Conservation (phyloP, 2,797 vertebrate species). For the Fistularia commersonii region DNA sequence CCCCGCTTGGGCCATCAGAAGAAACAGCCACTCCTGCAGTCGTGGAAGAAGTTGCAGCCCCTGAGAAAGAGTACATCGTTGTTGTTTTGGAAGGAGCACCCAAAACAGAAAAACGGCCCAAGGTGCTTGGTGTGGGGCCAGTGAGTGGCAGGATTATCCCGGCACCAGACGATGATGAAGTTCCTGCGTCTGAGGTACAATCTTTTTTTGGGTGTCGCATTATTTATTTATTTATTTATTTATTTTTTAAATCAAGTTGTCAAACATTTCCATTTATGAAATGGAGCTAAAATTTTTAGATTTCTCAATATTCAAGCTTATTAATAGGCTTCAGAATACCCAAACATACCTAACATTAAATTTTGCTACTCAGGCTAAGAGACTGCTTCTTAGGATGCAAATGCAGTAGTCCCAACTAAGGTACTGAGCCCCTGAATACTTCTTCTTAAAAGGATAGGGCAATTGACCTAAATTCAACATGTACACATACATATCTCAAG, state of each 20-base stretch:
- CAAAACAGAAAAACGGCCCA: conserved; percentile 61
- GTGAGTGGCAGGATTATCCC: conserved; percentile 66
- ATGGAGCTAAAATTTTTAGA: background rate
- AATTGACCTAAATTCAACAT: too few species aligned
- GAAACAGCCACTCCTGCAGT: conserved; percentile 3
- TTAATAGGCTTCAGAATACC: background rate
- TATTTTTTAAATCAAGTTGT: background rate
- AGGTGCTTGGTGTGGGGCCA: conserved; percentile 67
- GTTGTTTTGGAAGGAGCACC: conserved; percentile 71
- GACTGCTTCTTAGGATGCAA: conserved; percentile 68
- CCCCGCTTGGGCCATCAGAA: background rate
- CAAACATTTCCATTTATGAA: background rate
- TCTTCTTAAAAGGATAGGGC: conserved; percentile 1
- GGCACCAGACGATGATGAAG: conserved; percentile 53
- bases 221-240: background rate
- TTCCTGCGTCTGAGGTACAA: conserved; percentile 57
- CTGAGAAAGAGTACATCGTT: conserved; percentile 66
- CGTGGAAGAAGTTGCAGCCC: conserved; percentile 15
- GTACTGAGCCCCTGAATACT: conserved; percentile 38
- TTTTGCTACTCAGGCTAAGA: conserved; percentile 57
- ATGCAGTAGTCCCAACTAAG: conserved; percentile 64
- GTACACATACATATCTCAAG: too few species aligned
- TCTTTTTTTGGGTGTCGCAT: background rate
- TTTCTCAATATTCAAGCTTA: too few species aligned
- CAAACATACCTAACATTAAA: conserved; percentile 3